phyloP scores from a whole-genome alignment of 2,113 vertebrate species.

The Chionodraco myersi region DNA sequence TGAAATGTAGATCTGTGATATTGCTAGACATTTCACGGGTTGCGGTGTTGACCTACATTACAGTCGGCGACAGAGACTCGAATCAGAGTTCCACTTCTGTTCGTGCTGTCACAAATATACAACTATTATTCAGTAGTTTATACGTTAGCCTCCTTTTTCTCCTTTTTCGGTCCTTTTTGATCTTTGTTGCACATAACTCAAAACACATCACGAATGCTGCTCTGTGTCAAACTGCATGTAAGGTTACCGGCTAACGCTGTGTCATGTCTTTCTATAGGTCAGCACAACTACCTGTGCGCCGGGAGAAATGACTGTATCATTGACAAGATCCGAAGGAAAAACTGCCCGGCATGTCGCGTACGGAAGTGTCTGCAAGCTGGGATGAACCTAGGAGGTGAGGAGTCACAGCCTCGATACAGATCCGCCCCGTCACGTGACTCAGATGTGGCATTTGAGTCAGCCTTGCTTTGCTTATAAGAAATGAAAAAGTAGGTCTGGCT shows the following conservation, averaged over 20 bases:
- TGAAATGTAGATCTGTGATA: conserved; percentile 37
- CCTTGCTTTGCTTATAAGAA: conserved; percentile 38
- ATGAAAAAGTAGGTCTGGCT: conserved; percentile 54
- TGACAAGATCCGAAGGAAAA: conserved; percentile 99
- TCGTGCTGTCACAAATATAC: conserved; percentile 2
- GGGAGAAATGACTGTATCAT: conserved; percentile 99
- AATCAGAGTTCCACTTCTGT: conserved; percentile 13
- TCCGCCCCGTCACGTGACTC: conserved; percentile 45
- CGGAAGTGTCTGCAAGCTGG: conserved; percentile 99
- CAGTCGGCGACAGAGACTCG: not conserved
- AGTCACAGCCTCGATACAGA: conserved; percentile 40
- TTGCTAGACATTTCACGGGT: conserved; percentile 17
- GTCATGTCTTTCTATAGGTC: conserved; percentile 84
- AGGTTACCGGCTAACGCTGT: conserved; percentile 8
- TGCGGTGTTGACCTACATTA: conserved; percentile 56
- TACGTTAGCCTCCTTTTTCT: not conserved
- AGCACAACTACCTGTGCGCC: conserved; percentile 99
- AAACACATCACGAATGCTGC: conserved; percentile 21
- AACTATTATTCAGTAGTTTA: not conserved
- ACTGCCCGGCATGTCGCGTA: conserved; percentile 98
- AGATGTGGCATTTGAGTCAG: conserved; percentile 62
- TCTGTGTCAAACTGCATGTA: conserved; percentile 11
- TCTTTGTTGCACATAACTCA: not conserved
- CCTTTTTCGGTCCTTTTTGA: not conserved
- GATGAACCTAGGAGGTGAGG: conserved; percentile 98